A percentile compares a stretch with the other conserved stretches of the same genome.
These are phyloP conservation scores for Phoebastria nigripes DNA, from an alignment of 2,797 vertebrate genomes.

Conservation along the genomic window DNA sequence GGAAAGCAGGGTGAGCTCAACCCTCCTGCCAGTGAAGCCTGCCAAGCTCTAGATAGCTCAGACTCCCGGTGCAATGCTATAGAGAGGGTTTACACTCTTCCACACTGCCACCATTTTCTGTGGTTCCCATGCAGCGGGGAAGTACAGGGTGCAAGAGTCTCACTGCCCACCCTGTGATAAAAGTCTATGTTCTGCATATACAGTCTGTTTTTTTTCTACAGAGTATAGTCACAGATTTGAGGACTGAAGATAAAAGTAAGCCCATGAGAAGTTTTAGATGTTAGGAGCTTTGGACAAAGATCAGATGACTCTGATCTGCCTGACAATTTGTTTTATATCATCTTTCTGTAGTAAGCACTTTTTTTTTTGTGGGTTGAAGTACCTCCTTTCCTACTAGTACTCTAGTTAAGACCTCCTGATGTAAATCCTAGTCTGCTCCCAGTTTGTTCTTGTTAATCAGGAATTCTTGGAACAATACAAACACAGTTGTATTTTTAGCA, in stretches of 20 bases:
- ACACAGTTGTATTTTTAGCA: not conserved
- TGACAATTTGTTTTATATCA: not conserved
- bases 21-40: not conserved
- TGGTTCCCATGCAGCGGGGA: not conserved
- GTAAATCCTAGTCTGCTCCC: not conserved
- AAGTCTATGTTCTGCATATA: not conserved
- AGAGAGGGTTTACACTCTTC: not conserved
- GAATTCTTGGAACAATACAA: slow-evolving; percentile 10
- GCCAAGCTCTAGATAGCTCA: not conserved
- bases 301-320: not conserved
- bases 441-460: not conserved
- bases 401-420: not conserved
- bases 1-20: not conserved
- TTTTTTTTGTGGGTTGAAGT: not conserved
- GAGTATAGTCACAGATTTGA: not conserved
- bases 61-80: not conserved
- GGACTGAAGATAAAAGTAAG: not conserved
- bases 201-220: not conserved
- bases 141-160: not conserved
- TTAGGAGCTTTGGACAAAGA: not conserved
- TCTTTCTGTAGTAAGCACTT: not conserved
- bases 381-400: not conserved
- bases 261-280: not conserved
- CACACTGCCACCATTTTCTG: not conserved
- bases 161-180: not conserved